Base-by-base conservation (phyloP, 2,888 invertebrate genomes). In the Lycaena phlaeas region DNA sequence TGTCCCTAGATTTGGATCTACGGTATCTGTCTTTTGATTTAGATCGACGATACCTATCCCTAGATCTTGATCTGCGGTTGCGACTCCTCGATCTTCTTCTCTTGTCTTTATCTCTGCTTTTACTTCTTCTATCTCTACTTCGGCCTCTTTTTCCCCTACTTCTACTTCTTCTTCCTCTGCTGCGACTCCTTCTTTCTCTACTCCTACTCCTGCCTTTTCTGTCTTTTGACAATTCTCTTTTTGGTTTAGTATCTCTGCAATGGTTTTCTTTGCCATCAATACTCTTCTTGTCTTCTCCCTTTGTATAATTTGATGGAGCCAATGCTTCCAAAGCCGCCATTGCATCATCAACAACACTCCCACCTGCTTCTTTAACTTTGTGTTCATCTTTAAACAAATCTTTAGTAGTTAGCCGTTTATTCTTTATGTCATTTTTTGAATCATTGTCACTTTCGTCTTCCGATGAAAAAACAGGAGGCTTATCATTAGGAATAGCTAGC, bases 281-380 rank as follows among this genome's bases (percentile, higher is more conserved):
- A n/a, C n/a, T n/a, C n/a, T n/a, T n/a, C n/a, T n/a, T 45, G 15
- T 54, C 44, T 15, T 61, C 59, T 36, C 49, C 53, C 2, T 36
- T 57, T 2, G 56, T 57, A 4, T 57, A 51, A 22, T 78, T 71
- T 4, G 91, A 91, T 2, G 94, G 94, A 2, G 94, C 95, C 15
- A 94, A 74, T 2, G 94, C 92, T 74, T 95, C 95, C 38, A 96
- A 76, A 49, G 92, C 92, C 11, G 94, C 90, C 94, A 95, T 94
- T 2, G 93, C 90, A 61, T 93, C 90, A 52, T 91, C 90, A n/a
- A 93, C 90, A 36, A 89, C 75, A 53, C 87, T 85, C 57, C 53
- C 64, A 12, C 53, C 39, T 5, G 41, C 30, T 18, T 36, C 44
- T 43, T 59, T 61, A 17, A 26, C 48, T 53, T 69, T 73, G 10